phyloP scores from a whole-genome alignment of 1,140 invertebrate genomes.

The Drosophila nikananu region DNA sequence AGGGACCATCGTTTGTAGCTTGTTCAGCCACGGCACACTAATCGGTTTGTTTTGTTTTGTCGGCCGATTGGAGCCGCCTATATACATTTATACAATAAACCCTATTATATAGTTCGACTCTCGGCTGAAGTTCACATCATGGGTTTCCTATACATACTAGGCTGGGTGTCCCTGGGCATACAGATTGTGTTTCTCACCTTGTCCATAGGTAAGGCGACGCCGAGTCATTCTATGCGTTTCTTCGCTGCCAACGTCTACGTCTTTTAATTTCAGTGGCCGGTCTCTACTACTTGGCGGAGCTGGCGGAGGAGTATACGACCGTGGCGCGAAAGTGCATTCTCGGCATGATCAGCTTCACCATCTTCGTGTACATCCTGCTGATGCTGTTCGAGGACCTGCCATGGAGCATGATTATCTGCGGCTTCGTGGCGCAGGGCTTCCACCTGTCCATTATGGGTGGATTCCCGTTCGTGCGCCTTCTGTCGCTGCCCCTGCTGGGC shows the following conservation, averaged over 20 bases:
- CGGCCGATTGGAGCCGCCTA: conserved; percentile 25
- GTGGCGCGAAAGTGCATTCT: conserved; percentile 91
- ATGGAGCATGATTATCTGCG: conserved; percentile 88
- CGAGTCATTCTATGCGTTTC: not conserved
- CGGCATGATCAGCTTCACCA: conserved; percentile 90
- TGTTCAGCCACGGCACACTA: not conserved
- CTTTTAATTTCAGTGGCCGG: conserved; percentile 90
- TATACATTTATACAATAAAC: conserved; percentile 20
- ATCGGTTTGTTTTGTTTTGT: conserved; percentile 68
- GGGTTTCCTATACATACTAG: conserved; percentile 86
- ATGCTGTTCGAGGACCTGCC: conserved; percentile 93
- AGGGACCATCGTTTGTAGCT: not conserved
- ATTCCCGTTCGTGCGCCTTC: conserved; percentile 92
- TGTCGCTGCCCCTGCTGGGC: conserved; percentile 90
- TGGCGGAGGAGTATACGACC: conserved; percentile 95
- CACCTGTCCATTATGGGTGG: conserved; percentile 90
- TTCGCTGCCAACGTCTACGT: conserved; percentile 38
- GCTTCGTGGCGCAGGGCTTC: conserved; percentile 89
- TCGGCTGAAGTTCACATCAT: conserved; percentile 45
- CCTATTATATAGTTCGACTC: not conserved
- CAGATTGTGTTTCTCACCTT: conserved; percentile 88
- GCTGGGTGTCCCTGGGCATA: conserved; percentile 87
- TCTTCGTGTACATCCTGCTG: conserved; percentile 90
- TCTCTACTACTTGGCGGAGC: conserved; percentile 94
- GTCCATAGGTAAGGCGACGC: conserved; percentile 86